phyloP scores from a whole-genome alignment of 2,888 invertebrate species.

The Lasioglossum malachurum region DNA sequence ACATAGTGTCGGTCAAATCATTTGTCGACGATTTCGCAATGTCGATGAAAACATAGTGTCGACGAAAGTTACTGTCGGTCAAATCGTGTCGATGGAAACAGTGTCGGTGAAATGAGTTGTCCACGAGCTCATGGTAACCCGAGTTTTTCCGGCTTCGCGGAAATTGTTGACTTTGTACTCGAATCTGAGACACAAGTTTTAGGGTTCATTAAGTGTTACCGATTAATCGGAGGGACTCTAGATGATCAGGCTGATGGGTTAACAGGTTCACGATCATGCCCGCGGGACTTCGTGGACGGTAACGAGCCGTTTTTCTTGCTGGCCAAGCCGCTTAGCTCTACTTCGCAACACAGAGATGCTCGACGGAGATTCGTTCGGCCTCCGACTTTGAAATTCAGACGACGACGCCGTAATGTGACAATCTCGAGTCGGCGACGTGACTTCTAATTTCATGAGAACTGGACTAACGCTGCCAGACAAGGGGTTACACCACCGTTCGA shows the following conservation, averaged over 20 bases:
- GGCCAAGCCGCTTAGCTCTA: not conserved
- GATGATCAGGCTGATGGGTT: not conserved
- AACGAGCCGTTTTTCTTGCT: constrained; percentile 20
- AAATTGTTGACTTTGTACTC: not conserved
- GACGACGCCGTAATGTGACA: constrained; percentile 17
- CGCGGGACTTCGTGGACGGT: constrained; percentile 8
- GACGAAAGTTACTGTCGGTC: too few species aligned
- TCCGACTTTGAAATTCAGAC: constrained; percentile 19
- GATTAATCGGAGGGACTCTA: not conserved
- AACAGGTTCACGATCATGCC: constrained; percentile 17
- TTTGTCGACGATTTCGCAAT: too few species aligned
- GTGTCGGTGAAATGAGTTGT: too few species aligned
- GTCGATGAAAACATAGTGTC: too few species aligned
- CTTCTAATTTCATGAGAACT: constrained; percentile 12
- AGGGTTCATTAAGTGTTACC: not conserved
- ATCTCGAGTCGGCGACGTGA: not conserved
- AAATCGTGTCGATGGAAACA: too few species aligned
- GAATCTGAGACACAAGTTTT: not conserved
- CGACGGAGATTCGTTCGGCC: constrained; percentile 4
- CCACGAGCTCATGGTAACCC: too few species aligned
- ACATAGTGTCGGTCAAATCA: too few species aligned
- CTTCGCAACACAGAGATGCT: constrained; percentile 2
- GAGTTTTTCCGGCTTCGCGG: not conserved
- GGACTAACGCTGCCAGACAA: not conserved
- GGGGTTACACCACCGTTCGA: not conserved